Conservation (phyloP, 1,140 invertebrate genomes). For the Polyergus mexicanus region DNA sequence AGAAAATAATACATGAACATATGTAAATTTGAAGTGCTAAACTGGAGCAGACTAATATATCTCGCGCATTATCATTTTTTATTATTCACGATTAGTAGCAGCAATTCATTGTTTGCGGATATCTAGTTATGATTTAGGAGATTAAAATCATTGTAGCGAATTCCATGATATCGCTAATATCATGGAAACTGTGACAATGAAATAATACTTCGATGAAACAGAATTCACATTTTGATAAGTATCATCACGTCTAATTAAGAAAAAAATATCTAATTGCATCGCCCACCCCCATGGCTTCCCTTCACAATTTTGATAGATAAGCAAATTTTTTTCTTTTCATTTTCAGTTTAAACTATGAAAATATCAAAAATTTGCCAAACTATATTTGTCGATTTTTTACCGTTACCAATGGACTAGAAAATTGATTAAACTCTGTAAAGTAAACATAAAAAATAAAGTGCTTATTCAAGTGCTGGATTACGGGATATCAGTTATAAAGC, state of each 20-base stretch:
- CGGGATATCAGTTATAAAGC: neutral
- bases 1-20: conserved; percentile 26
- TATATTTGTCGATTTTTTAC: neutral
- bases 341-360: neutral
- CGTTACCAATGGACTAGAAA: neutral
- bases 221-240: too few relatives aligned
- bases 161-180: neutral
- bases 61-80: neutral
- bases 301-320: neutral
- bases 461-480: conserved; percentile 6
- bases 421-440: conserved; percentile 14
- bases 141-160: neutral
- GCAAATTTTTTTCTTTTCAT: neutral
- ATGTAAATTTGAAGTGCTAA: neutral
- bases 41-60: neutral
- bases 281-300: too few relatives aligned
- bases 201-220: too few relatives aligned
- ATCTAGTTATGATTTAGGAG: neutral
- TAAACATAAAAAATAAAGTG: conserved; percentile 5
- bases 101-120: neutral
- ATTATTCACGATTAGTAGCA: neutral
- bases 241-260: too few relatives aligned
- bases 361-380: neutral
- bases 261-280: too few relatives aligned
- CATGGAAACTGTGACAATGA: neutral